Base-by-base conservation (phyloP, 2,888 invertebrate species). In the Rugalucina vietnamica region DNA sequence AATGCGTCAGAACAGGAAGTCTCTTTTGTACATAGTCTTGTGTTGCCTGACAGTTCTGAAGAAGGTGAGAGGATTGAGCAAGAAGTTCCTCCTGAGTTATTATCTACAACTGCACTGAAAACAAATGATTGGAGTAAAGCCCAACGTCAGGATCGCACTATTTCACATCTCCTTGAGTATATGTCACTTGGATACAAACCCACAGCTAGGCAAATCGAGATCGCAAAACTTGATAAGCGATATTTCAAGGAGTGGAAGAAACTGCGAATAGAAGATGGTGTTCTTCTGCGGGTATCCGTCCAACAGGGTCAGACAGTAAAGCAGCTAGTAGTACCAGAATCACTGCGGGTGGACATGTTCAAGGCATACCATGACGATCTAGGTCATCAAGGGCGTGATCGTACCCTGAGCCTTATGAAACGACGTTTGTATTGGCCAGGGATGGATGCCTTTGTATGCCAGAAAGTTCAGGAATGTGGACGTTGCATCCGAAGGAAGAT, bases 391-490 rank as follows among this genome's bases (percentile, higher is more conserved):
- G 72, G 79, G 10, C 39, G 32, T 29, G 57, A 72, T n/a, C 27
- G 72, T 18, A 79, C 79, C 36, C 27, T 72, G 18, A n/a, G 34
- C 8, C 34, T 73, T 4, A 57, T 79, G 39, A 57, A 39, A 36
- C 24, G 34, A 27, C 54, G 78, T 27, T 39, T 71, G 14, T 78
- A 73, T 32, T 78, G 78, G 78, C 71, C 81, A 21, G 81, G 81
- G 8, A 70, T 81, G 76, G 57, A 60, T 21, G 60, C 18, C 12
- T 69, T 60, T 29, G 39, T 77, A 65, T 71, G 18, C 24, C 14
- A 10, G 39, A 69, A 54, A 29, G 60, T 81, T n/a, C 34, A 65
- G 39, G 34, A 54, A 24, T 81, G 81, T 77, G 72, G 57, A 29
- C 43, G 73, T 0, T 81, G 81, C 57, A 73, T 39, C 29, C 24